These are phyloP conservation scores for Sarcophaga bullata DNA, from an alignment of 1,140 invertebrate genomes.

Conservation along the genomic window DNA sequence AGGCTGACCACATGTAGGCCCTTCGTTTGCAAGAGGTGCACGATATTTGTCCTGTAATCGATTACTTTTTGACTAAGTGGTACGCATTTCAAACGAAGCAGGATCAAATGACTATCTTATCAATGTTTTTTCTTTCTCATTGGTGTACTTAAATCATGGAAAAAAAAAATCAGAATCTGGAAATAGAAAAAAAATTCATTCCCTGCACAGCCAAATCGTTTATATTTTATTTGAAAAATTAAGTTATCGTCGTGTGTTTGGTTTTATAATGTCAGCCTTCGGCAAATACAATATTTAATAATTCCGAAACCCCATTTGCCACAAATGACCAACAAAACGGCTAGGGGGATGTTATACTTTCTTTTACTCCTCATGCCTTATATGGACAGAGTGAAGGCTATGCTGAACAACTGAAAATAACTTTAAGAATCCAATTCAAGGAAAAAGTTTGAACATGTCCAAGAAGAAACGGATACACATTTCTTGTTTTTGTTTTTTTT, in stretches of 20 bases:
- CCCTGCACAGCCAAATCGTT: background rate
- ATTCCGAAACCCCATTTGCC: conserved; percentile 13
- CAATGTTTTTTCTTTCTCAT: no score
- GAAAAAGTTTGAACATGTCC: conserved; percentile 7
- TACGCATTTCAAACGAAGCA: no score
- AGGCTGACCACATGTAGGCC: no score
- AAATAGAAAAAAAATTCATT: background rate
- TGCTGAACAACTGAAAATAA: background rate
- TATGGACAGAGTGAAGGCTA: background rate
- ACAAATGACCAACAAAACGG: background rate
- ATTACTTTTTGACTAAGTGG: no score
- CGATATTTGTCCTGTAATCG: no score
- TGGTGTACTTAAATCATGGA: background rate
- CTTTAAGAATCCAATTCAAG: background rate
- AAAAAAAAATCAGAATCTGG: background rate
- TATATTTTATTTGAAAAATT: background rate
- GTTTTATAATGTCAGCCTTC: background rate
- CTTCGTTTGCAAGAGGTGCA: no score
- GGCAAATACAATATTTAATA: conserved; percentile 9
- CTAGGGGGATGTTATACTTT: conserved; percentile 1
- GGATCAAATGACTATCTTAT: no score
- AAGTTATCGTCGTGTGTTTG: background rate
- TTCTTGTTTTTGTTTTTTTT: no score
- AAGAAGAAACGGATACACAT: background rate
- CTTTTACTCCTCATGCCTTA: background rate